A percentile compares a stretch with the other conserved stretches of the same genome.
phyloP scores from a whole-genome alignment of 2,888 invertebrate genomes.

The Bursaphelenchus okinawaensis region DNA sequence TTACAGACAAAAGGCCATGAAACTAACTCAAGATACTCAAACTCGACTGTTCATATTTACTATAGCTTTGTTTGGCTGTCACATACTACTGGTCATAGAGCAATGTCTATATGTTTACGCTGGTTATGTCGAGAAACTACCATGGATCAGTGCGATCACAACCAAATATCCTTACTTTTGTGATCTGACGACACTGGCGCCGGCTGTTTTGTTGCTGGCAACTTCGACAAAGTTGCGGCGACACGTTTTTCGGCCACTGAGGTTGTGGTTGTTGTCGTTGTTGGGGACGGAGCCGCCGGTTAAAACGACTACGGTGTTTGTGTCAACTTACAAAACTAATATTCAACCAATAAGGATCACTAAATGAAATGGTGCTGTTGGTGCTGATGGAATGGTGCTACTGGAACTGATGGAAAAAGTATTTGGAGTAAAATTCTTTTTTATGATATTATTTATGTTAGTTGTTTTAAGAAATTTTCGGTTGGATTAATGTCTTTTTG shows the following conservation, averaged over 20 bases:
- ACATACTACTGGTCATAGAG: background rate
- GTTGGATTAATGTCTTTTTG: too few relatives aligned
- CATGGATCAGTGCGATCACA: background rate
- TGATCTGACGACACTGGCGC: background rate
- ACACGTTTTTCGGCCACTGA: background rate
- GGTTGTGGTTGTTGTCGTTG: background rate
- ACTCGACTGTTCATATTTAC: background rate
- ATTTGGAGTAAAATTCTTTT: too few relatives aligned
- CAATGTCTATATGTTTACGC: background rate
- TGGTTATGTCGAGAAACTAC: background rate
- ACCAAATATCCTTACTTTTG: background rate
- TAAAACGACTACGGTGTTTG: background rate
- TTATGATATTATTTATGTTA: too few relatives aligned
- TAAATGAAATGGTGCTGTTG: too few relatives aligned
- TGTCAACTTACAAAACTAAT: background rate
- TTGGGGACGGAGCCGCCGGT: background rate
- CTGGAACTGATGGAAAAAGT: too few relatives aligned
- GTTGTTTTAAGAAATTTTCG: too few relatives aligned
- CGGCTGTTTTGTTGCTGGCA: background rate
- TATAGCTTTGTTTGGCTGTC: background rate
- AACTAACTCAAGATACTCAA: background rate
- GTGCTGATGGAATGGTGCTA: too few relatives aligned
- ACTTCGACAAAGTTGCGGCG: background rate
- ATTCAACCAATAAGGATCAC: too few relatives aligned
- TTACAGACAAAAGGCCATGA: background rate